A percentile compares a stretch with the other conserved stretches of the same genome.
These are phyloP conservation scores for Fragum fragum DNA, from an alignment of 2,888 invertebrate species.

Conservation along the genomic window DNA sequence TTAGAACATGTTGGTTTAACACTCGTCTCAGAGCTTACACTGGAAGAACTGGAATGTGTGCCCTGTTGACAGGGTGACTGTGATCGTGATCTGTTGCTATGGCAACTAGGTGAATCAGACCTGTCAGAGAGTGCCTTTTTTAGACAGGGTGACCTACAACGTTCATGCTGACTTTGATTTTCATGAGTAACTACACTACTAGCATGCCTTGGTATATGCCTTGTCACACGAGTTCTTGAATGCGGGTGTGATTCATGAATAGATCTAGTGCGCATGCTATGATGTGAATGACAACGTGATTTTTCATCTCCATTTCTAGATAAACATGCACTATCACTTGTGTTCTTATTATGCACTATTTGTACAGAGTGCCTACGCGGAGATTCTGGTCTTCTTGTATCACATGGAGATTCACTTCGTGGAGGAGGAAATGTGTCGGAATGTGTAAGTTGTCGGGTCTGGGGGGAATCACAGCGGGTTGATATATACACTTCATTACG, in stretches of 20 bases:
- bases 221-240: neutral
- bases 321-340: conserved; percentile 10
- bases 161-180: conserved; percentile 40
- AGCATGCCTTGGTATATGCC: conserved; percentile 42
- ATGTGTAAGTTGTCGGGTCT: conserved; percentile 46
- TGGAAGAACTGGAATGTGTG: conserved; percentile 27
- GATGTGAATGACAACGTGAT: conserved; percentile 17
- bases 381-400: conserved; percentile 49
- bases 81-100: conserved; percentile 47
- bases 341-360: conserved; percentile 16
- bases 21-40: conserved; percentile 18
- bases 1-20: conserved; percentile 24
- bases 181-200: conserved; percentile 46
- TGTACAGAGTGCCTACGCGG: conserved; percentile 61
- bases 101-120: conserved; percentile 38
- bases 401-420: conserved; percentile 38
- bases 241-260: neutral
- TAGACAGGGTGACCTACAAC: conserved; percentile 39
- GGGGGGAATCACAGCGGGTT: conserved; percentile 59
- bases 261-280: neutral
- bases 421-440: conserved; percentile 47
- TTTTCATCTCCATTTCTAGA: conserved; percentile 22
- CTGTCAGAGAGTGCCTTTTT: conserved; percentile 40
- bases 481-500: conserved; percentile 49
- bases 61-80: conserved; percentile 40